Percentiles rank a stretch among this genome's conserved stretches.
Evolutionary conservation across 2,888 invertebrate genomes (phyloP).

Genomic region (Andrena bucephala): DNA sequence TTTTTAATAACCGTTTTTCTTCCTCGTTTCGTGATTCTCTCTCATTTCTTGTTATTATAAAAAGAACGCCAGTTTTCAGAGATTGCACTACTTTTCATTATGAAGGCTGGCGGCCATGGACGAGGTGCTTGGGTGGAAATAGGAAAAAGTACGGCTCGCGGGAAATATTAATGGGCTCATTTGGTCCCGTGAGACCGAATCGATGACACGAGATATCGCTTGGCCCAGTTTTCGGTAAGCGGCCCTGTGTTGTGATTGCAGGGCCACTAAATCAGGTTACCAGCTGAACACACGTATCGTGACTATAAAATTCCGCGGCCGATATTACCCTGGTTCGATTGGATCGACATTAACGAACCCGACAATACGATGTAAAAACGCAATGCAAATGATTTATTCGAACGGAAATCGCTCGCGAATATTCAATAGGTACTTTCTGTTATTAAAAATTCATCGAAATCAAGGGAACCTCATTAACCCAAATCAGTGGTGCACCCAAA

Average conservation of each 20-base stretch:
- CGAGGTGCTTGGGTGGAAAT: background rate
- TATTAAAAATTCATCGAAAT: too few relatives aligned
- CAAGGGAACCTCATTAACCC: too few relatives aligned
- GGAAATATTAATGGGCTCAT: slow-evolving; percentile 33
- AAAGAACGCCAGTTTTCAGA: background rate
- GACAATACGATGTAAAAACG: slow-evolving; percentile 26
- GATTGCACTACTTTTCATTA: background rate
- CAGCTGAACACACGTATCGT: slow-evolving; percentile 52
- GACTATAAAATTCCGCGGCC: slow-evolving; percentile 45
- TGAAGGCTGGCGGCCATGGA: background rate
- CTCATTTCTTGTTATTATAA: background rate
- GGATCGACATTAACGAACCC: slow-evolving; percentile 1
- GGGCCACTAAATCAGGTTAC: slow-evolving; percentile 54
- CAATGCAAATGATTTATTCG: slow-evolving; percentile 33
- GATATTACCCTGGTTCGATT: slow-evolving; percentile 45
- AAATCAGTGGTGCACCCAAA: too few relatives aligned
- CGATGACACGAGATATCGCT: slow-evolving; percentile 63
- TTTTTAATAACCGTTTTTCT: background rate
- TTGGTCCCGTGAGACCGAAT: slow-evolving; percentile 56
- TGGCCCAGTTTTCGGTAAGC: slow-evolving; percentile 64
- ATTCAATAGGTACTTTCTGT: too few relatives aligned
- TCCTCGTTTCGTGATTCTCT: background rate
- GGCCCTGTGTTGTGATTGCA: slow-evolving; percentile 51
- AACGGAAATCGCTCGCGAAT: background rate
- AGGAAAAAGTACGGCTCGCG: slow-evolving; percentile 4